Conservation (phyloP, 2,888 invertebrate species). For the Aphodius sticticus region DNA sequence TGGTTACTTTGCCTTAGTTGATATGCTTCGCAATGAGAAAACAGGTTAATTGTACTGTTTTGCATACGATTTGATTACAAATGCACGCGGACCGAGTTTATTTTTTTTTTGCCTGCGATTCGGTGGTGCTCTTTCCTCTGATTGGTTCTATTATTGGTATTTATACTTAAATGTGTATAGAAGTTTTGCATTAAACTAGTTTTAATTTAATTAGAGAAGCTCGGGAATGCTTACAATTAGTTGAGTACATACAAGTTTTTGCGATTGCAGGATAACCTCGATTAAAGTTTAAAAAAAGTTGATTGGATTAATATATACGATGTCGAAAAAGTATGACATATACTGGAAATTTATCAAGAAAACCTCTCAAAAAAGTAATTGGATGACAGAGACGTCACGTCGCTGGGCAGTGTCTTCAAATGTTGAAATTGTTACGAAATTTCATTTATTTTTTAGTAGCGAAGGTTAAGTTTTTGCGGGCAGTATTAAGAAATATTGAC, state of each 20-base stretch:
- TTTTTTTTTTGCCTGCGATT: constrained; percentile 20
- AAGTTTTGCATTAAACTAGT: neutral
- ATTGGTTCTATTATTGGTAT: neutral
- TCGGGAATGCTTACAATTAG: neutral
- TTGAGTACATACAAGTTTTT: neutral
- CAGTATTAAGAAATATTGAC: too few species aligned
- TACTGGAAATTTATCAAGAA: too few species aligned
- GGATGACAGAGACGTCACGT: too few species aligned
- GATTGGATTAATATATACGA: too few species aligned
- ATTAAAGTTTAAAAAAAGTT: too few species aligned
- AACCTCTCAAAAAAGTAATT: too few species aligned
- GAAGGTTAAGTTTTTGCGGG: too few species aligned
- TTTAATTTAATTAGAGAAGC: neutral
- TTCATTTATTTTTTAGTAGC: too few species aligned
- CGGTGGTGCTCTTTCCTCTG: neutral
- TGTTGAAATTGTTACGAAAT: too few species aligned
- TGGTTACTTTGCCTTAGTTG: constrained; percentile 44
- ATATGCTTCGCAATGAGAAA: constrained; percentile 41
- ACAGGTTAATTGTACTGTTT: constrained; percentile 41
- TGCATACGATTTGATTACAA: constrained; percentile 33
- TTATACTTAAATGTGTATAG: neutral
- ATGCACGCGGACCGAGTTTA: constrained; percentile 13
- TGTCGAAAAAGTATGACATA: too few species aligned
- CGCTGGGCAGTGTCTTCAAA: too few species aligned
- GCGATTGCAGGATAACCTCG: neutral